These are phyloP conservation scores for Lacerta agilis DNA, from an alignment of 2,797 vertebrate species.

Conservation along the genomic window DNA sequence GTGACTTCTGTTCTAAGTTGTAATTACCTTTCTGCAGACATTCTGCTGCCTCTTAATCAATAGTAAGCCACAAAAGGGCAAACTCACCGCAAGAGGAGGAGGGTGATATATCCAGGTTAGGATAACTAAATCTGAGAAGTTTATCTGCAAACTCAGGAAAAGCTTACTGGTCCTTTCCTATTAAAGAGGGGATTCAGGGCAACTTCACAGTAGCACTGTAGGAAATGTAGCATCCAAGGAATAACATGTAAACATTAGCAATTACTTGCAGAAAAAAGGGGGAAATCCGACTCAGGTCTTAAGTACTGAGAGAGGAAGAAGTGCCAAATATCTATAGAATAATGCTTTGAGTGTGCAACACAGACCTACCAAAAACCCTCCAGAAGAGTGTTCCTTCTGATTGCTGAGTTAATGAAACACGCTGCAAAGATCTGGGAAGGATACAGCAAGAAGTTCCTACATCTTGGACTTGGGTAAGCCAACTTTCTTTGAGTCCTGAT, in stretches of 20 bases:
- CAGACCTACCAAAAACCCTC: neutral
- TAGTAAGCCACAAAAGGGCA: neutral
- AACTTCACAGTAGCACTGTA: neutral
- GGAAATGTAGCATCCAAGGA: neutral
- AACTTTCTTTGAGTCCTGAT: neutral
- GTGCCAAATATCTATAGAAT: neutral
- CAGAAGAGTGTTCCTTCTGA: neutral
- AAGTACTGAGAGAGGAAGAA: neutral
- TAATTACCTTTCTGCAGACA: constrained; percentile 4
- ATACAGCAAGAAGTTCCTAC: neutral
- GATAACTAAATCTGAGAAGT: neutral
- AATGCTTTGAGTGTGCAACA: neutral
- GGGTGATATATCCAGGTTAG: constrained; percentile 2
- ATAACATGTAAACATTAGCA: neutral
- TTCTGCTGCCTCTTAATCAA: constrained; percentile 1
- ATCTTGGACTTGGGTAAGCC: neutral
- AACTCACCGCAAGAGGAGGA: neutral
- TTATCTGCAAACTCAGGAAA: neutral
- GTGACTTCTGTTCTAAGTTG: neutral
- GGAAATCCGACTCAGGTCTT: neutral
- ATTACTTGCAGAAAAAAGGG: neutral
- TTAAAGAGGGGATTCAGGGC: neutral
- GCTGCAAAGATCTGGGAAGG: neutral
- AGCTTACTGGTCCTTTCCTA: neutral
- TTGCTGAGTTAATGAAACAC: neutral